Conservation (phyloP, 2,888 invertebrate species). For the Bugulina stolonifera region DNA sequence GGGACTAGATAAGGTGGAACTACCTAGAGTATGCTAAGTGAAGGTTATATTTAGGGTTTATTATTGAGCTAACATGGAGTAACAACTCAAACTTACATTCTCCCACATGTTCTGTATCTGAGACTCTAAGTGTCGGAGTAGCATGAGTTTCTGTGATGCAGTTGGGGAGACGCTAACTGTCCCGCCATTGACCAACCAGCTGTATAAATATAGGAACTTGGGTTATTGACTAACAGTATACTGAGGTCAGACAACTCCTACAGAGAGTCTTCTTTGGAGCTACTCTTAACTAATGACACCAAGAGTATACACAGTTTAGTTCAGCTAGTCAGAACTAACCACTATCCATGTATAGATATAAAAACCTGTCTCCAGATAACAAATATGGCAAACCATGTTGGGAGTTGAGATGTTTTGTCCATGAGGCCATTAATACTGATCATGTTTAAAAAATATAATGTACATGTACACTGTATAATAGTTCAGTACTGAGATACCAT, state of each 20-base stretch:
- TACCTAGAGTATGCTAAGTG: background rate
- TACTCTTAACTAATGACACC: too few species aligned
- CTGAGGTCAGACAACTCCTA: too few species aligned
- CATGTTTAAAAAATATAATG: background rate
- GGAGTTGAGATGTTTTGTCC: background rate
- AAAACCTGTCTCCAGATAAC: background rate
- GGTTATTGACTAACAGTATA: too few species aligned
- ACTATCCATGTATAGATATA: background rate
- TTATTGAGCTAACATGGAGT: background rate
- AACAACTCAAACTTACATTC: background rate
- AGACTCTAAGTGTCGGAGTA: background rate
- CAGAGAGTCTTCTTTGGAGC: too few species aligned
- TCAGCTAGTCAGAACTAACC: too few species aligned
- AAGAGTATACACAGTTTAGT: too few species aligned
- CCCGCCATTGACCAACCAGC: slow-evolving; percentile 3
- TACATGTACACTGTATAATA: background rate
- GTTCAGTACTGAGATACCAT: too few species aligned
- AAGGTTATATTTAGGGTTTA: too few species aligned
- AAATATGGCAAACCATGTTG: too few species aligned
- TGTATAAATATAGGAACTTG: too few species aligned
- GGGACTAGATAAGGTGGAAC: background rate
- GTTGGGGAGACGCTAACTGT: background rate
- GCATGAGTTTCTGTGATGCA: slow-evolving; percentile 9
- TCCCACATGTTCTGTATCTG: background rate
- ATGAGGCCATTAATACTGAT: background rate